Evolutionary conservation across 2,888 invertebrate genomes (phyloP).

Genomic region (Cremastobaeus sp.): DNA sequence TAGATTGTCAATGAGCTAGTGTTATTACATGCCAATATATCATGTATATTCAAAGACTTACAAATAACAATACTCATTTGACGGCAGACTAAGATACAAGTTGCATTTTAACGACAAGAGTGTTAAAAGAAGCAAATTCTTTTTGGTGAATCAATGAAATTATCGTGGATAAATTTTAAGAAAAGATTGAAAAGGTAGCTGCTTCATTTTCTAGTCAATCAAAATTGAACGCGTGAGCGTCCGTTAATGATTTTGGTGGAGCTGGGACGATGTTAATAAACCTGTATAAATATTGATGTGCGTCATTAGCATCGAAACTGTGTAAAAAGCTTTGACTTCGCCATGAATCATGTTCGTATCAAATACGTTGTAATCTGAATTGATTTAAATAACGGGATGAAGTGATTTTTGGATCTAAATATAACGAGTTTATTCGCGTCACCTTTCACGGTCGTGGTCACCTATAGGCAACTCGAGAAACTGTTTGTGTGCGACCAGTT

Average conservation of each 20-base stretch:
- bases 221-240: neutral
- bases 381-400: conserved; percentile 16
- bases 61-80: too few relatives aligned
- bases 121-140: too few relatives aligned
- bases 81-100: too few relatives aligned
- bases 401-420: conserved; percentile 19
- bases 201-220: too few relatives aligned
- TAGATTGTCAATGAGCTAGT: too few relatives aligned
- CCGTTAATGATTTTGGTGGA: conserved; percentile 1
- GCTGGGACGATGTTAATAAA: neutral
- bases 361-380: neutral
- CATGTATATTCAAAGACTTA: too few relatives aligned
- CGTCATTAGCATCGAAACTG: neutral
- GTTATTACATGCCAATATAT: too few relatives aligned
- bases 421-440: conserved; percentile 28
- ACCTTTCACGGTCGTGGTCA: conserved; percentile 30
- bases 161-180: too few relatives aligned
- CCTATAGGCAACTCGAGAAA: neutral
- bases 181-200: too few relatives aligned
- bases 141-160: too few relatives aligned
- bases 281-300: conserved; percentile 19
- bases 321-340: neutral
- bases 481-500: too few relatives aligned
- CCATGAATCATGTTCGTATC: neutral
- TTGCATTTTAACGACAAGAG: too few relatives aligned